Percentiles rank a stretch among this genome's conserved stretches.
Evolutionary conservation across 2,113 vertebrate genomes (phyloP).

Genomic region (Alces alces): DNA sequence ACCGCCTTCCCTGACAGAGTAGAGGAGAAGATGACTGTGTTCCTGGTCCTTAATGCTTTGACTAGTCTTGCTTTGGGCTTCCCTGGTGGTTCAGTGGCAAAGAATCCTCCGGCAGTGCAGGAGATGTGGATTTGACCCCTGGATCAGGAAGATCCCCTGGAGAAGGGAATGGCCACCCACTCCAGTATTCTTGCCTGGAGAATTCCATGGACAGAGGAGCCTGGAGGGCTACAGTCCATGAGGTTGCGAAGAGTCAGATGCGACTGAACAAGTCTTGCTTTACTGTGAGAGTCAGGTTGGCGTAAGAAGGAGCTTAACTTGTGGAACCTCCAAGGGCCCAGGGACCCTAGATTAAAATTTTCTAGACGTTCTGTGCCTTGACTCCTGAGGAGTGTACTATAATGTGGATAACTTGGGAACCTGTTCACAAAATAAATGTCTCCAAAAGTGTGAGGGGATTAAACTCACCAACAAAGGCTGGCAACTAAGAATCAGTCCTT

Average conservation of each 20-base stretch:
- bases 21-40: neutral
- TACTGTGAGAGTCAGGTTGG: neutral
- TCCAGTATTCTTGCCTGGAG: neutral
- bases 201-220: neutral
- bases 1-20: neutral
- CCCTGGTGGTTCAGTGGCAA: neutral
- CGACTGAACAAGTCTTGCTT: neutral
- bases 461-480: neutral
- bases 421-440: slow-evolving; percentile 6
- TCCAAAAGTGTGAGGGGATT: neutral
- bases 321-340: neutral
- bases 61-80: neutral
- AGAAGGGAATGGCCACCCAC: neutral
- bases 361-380: neutral
- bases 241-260: neutral
- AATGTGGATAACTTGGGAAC: neutral
- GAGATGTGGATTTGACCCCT: neutral
- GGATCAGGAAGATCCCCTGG: neutral
- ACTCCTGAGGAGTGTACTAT: neutral
- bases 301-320: neutral
- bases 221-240: neutral
- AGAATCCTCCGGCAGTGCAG: neutral
- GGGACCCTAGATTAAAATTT: neutral
- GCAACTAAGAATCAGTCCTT: slow-evolving; percentile 7
- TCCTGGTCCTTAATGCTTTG: neutral